Evolutionary conservation across 1,140 invertebrate genomes (phyloP), one percentile per base, ranked within the genome.

Genomic region (Diachasmimorpha longicaudata): DNA sequence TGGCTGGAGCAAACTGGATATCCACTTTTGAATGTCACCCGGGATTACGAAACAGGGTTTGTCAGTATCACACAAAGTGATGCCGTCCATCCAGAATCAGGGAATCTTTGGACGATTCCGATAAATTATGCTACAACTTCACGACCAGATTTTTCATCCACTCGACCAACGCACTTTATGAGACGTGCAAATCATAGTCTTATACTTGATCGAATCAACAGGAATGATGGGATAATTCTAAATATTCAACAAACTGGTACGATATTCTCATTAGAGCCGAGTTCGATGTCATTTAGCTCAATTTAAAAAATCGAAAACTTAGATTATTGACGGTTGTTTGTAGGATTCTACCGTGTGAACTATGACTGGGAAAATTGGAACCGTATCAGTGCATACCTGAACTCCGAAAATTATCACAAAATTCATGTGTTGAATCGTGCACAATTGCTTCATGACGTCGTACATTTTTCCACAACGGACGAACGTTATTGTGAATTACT

Each of bases 1-100:
- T 93, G 92, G 92, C 90, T 91, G 3, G 75, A 91, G 16, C 91
- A 93, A 82, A 91, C 89, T 75, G 88, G 87, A 6, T 92, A 90
- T 83, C 92, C 92, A 0, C 82, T 92, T 0, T 82, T 93, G n/a
- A 91, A 82, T 6, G 85, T 92, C 1, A 77, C 72, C 58, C 14
- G 81, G 76, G 25, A 78, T 58, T 72, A 74, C 23, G 72, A 71
- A 70, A 74, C 46, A 16, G 72, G 69, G 16, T 52, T 48, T 11
- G 55, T 44, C 16, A 70, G 42, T 39, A 63, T 77, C 1, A 70
- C 67, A 19, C 76, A 77, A 68, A 16, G 8, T 9, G 31, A 76
- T 67, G 69, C 21, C 19, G 0, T 44, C 8, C 8, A 44, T 13
- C 8, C 52, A 46, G 25, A 44, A 19, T 66, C 68, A 66, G 39